Percentiles rank a stretch among this genome's conserved stretches.
phyloP scores from a whole-genome alignment of 2,113 vertebrate species.

The Syrrhaptes paradoxus region DNA sequence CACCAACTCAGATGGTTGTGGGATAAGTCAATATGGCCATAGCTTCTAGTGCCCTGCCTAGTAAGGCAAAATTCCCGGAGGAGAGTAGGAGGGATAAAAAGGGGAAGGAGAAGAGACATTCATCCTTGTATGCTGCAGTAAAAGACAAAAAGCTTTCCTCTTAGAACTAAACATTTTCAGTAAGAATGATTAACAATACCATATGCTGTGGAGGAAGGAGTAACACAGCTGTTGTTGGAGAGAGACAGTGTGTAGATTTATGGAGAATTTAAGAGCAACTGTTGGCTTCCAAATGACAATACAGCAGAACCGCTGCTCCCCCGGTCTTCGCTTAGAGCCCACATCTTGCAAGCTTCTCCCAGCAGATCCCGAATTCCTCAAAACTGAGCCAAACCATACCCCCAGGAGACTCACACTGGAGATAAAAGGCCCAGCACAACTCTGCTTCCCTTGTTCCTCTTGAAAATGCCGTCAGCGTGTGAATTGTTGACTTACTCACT shows the following conservation, averaged over 20 bases:
- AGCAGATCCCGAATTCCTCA: not conserved
- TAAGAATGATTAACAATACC: not conserved
- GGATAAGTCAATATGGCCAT: accelerated
- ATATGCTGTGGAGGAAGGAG: not conserved
- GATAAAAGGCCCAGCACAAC: not conserved
- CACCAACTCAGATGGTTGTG: not conserved
- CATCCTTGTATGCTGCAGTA: not conserved
- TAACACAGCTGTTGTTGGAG: not conserved
- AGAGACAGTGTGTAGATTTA: not conserved
- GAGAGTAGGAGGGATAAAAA: not conserved
- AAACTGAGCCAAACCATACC: not conserved
- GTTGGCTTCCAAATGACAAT: not conserved
- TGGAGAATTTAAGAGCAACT: not conserved
- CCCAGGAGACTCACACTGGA: not conserved
- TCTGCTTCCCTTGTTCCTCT: not conserved
- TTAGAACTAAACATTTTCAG: not conserved
- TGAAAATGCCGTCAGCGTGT: not conserved
- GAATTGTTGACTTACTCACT: not conserved
- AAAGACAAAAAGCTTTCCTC: not conserved
- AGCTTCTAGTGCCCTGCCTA: not conserved
- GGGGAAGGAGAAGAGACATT: not conserved
- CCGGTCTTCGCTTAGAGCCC: not conserved
- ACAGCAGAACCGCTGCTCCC: accelerated
- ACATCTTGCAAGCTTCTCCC: not conserved
- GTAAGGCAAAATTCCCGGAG: not conserved